Evolutionary conservation across 2,888 invertebrate species (phyloP).

Genomic region (Polydrusus cervinus): DNA sequence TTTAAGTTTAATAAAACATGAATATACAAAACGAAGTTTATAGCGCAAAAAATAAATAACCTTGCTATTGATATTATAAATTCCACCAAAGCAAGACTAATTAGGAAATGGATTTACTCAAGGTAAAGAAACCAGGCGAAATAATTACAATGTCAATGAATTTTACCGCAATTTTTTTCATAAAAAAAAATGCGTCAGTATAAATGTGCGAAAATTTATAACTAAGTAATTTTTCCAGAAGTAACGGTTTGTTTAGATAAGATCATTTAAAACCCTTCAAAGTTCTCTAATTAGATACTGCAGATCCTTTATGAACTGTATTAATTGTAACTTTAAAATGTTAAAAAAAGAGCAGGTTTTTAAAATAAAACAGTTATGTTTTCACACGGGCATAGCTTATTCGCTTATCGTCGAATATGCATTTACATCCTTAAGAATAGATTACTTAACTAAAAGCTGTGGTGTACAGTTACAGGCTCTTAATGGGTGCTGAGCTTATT

Average conservation of each 20-base stretch:
- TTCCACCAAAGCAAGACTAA: slow-evolving; percentile 56
- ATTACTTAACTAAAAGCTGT: too few species aligned
- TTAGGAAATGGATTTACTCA: slow-evolving; percentile 55
- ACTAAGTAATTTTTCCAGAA: slow-evolving; percentile 28
- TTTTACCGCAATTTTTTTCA: slow-evolving; percentile 49
- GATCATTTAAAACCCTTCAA: not conserved
- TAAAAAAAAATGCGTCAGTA: slow-evolving; percentile 35
- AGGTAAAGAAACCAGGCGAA: slow-evolving; percentile 49
- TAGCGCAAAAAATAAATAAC: slow-evolving; percentile 42
- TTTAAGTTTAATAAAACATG: slow-evolving; percentile 34
- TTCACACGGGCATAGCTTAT: too few species aligned
- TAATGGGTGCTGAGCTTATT: too few species aligned
- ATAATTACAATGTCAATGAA: slow-evolving; percentile 54
- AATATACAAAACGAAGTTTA: slow-evolving; percentile 34
- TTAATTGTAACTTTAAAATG: too few species aligned
- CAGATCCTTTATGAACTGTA: too few species aligned
- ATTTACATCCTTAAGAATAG: too few species aligned
- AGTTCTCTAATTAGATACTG: not conserved
- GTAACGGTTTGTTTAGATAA: slow-evolving; percentile 41
- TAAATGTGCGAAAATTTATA: slow-evolving; percentile 43
- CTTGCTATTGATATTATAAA: slow-evolving; percentile 56
- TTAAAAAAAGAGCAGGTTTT: too few species aligned
- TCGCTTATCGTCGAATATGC: too few species aligned
- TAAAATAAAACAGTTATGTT: too few species aligned
- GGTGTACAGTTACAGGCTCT: too few species aligned